Percentiles rank a stretch among this genome's conserved stretches.
Evolutionary conservation across 1,140 invertebrate species (phyloP).

Genomic region (Polypedilum vanderplanki): DNA sequence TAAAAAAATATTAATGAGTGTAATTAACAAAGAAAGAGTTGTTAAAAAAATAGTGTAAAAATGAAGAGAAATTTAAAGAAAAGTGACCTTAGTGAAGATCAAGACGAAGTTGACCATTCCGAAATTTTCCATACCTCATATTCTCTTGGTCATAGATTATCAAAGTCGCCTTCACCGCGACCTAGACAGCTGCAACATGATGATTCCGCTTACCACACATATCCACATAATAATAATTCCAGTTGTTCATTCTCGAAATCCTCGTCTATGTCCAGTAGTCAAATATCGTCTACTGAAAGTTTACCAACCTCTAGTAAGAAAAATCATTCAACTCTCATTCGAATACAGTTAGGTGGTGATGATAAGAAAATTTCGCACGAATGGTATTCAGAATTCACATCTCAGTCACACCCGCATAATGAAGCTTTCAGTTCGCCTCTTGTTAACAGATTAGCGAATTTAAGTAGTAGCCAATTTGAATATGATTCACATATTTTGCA

Average conservation of each 20-base stretch:
- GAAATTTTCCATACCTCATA: not conserved
- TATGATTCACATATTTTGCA: constrained; percentile 80
- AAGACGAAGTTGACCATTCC: not conserved
- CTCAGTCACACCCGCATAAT: constrained; percentile 44
- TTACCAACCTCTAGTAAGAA: not conserved
- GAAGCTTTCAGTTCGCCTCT: constrained; percentile 55
- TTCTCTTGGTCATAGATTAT: no score
- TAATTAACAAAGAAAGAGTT: not conserved
- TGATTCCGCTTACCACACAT: constrained; percentile 19
- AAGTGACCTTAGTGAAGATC: not conserved
- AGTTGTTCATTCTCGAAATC: not conserved
- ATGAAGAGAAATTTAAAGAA: not conserved
- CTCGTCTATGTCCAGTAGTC: not conserved
- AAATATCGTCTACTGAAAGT: not conserved
- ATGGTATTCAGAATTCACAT: constrained; percentile 45
- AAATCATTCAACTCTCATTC: not conserved
- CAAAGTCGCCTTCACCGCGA: no score
- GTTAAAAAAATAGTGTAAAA: not conserved
- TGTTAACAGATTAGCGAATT: constrained; percentile 36
- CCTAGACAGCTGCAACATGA: not conserved
- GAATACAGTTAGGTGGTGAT: constrained; percentile 24
- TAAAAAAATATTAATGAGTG: not conserved
- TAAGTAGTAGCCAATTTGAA: constrained; percentile 64
- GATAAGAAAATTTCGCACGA: constrained; percentile 44
- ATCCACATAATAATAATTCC: not conserved